Evolutionary conservation across 2,113 vertebrate species (phyloP).

Genomic region (Mesocricetus auratus): DNA sequence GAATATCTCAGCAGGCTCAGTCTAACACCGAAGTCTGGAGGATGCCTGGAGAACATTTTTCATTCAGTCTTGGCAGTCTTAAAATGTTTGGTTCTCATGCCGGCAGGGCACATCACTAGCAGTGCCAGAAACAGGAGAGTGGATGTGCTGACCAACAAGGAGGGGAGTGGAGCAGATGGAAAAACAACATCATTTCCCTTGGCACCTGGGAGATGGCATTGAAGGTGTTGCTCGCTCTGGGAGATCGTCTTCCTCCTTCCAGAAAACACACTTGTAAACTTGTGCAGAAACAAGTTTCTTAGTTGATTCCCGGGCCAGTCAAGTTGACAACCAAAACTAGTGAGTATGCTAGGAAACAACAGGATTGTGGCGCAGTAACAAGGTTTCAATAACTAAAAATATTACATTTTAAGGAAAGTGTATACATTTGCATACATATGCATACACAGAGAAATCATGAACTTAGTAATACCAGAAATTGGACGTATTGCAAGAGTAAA

Average conservation of each 20-base stretch:
- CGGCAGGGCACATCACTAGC: not conserved
- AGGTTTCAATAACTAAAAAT: conserved; percentile 19
- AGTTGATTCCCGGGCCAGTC: not conserved
- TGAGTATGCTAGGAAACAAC: not conserved
- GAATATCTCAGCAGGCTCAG: not conserved
- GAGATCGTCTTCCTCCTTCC: not conserved
- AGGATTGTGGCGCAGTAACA: conserved; percentile 26
- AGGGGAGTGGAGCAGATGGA: not conserved
- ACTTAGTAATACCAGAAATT: conserved; percentile 46
- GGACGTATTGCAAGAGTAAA: not conserved
- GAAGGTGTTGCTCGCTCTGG: not conserved
- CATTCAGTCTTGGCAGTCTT: not conserved
- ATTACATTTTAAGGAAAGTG: not conserved
- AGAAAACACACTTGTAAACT: not conserved
- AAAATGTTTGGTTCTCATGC: not conserved
- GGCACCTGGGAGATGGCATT: too few species aligned
- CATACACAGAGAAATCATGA: not conserved
- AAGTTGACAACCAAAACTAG: not conserved
- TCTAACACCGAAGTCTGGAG: not conserved
- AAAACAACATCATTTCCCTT: not conserved
- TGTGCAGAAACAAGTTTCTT: not conserved
- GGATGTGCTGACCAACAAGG: not conserved
- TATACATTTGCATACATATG: not conserved
- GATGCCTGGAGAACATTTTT: not conserved
- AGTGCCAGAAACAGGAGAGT: not conserved